These are phyloP conservation scores for Clarias macrocephalus DNA, from an alignment of 2,113 vertebrate genomes.

Conservation along the genomic window DNA sequence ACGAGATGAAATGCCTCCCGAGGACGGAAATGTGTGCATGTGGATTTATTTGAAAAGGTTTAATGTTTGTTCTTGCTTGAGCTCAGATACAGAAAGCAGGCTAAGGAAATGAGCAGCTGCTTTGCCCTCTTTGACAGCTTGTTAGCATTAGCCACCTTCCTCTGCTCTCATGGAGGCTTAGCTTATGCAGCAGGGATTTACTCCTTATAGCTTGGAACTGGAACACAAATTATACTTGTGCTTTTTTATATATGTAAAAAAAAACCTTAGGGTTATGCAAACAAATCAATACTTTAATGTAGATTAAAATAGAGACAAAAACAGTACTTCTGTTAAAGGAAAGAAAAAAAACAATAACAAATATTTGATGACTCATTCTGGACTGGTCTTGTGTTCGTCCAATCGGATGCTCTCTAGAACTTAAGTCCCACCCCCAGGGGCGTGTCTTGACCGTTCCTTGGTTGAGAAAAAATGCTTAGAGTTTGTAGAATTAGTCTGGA, in stretches of 20 bases:
- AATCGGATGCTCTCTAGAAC: not conserved
- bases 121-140: conserved; percentile 44
- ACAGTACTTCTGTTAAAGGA: not conserved
- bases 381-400: not conserved
- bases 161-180: not conserved
- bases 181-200: not conserved
- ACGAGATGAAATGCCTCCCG: too few species aligned
- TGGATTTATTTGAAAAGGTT: not conserved
- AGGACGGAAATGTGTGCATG: not conserved
- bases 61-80: not conserved
- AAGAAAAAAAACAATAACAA: not conserved
- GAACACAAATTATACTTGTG: not conserved
- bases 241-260: not conserved
- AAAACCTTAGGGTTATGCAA: not conserved
- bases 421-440: not conserved
- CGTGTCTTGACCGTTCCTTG: not conserved
- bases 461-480: not conserved
- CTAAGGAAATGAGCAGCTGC: conserved; percentile 45
- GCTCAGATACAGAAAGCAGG: not conserved
- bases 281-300: not conserved
- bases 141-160: conserved; percentile 28
- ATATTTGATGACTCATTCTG: conserved; percentile 15
- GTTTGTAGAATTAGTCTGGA: not conserved
- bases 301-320: too few species aligned
- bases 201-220: not conserved